Conservation (phyloP, 2,113 vertebrate species). For the Axis porcinus region DNA sequence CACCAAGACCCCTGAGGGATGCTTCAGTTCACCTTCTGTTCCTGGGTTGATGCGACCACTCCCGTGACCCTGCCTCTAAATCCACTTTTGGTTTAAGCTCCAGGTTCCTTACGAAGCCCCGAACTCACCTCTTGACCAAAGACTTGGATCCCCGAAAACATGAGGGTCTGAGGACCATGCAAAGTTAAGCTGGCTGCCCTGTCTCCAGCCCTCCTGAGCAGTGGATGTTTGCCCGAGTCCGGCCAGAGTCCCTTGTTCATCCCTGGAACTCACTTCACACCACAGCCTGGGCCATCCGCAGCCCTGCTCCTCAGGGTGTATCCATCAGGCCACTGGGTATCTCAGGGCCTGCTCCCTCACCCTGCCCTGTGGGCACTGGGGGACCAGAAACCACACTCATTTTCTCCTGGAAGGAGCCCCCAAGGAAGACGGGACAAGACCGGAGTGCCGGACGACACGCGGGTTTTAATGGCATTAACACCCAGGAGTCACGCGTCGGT, state of each 20-base stretch:
- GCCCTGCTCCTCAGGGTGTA: not conserved
- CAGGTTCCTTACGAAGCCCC: not conserved
- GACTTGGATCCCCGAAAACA: not conserved
- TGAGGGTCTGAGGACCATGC: not conserved
- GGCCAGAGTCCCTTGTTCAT: not conserved
- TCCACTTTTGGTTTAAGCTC: not conserved
- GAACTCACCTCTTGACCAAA: not conserved
- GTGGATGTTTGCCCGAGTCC: not conserved
- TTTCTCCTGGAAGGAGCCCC: not conserved
- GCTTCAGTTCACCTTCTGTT: not conserved
- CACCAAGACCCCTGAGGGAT: not conserved
- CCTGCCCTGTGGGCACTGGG: not conserved
- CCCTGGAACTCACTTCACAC: not conserved
- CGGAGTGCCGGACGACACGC: constrained; percentile 9
- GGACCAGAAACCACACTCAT: not conserved
- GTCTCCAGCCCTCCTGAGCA: not conserved
- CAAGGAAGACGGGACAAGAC: constrained; percentile 9
- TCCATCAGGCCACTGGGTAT: not conserved
- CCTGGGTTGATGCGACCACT: not conserved
- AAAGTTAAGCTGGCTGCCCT: not conserved
- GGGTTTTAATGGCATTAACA: constrained; percentile 81
- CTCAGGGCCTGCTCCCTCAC: not conserved
- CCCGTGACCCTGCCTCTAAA: not conserved
- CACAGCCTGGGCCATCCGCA: too few species aligned
- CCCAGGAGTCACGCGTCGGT: constrained; percentile 70